Evolutionary conservation across 1,140 invertebrate species (phyloP).

Genomic region (Hyposmocoma kahamanoa): DNA sequence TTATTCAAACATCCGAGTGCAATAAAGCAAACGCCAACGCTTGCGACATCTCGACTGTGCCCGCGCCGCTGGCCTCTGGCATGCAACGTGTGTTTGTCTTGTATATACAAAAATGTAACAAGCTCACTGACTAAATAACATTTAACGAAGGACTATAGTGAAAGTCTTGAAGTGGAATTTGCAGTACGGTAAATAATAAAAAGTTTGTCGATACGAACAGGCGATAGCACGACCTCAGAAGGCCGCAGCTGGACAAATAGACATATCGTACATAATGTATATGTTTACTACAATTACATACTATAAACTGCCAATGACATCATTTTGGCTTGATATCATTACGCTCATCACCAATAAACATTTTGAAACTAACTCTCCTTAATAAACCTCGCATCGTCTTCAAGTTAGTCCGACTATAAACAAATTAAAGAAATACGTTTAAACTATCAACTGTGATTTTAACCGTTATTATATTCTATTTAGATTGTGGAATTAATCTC

Average conservation of each 20-base stretch:
- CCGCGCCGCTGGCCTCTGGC: conserved; percentile 34
- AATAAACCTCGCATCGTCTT: too few relatives aligned
- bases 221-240: conserved; percentile 37
- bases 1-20: not conserved
- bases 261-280: conserved; percentile 20
- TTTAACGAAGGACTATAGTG: conserved; percentile 15
- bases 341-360: too few relatives aligned
- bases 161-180: conserved; percentile 21
- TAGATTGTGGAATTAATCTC: too few relatives aligned
- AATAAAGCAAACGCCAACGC: conserved; percentile 36
- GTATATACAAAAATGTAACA: conserved; percentile 26
- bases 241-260: conserved; percentile 56
- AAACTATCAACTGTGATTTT: too few relatives aligned
- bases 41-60: conserved; percentile 40
- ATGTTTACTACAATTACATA: conserved; percentile 44
- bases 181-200: not conserved
- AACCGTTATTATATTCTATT: too few relatives aligned
- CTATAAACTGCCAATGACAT: conserved; percentile 54
- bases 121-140: conserved; percentile 2
- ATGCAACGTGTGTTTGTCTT: conserved; percentile 48
- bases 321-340: too few relatives aligned
- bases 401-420: too few relatives aligned
- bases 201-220: not conserved
- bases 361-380: too few relatives aligned
- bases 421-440: too few relatives aligned